These are phyloP conservation scores for Thereva unica DNA, from an alignment of 2,888 invertebrate species.

Conservation along the genomic window DNA sequence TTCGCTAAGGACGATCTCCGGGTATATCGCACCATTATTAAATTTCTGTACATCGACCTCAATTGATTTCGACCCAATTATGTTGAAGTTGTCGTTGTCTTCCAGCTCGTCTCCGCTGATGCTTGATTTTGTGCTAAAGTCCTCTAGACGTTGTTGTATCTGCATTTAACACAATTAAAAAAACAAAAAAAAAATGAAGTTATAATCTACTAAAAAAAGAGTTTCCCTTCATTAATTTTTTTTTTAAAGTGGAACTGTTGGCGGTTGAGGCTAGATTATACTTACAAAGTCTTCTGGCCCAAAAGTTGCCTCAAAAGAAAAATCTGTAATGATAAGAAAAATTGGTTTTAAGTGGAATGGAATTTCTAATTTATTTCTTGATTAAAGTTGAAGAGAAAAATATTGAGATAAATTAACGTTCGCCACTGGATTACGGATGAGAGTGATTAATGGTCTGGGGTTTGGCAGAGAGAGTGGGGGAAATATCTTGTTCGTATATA, in stretches of 20 bases:
- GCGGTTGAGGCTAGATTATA: background rate
- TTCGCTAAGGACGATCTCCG: slow-evolving; percentile 37
- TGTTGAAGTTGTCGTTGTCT: slow-evolving; percentile 31
- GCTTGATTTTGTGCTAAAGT: slow-evolving; percentile 22
- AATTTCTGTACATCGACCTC: slow-evolving; percentile 48
- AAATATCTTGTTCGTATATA: too few relatives aligned
- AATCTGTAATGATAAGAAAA: slow-evolving; percentile 34
- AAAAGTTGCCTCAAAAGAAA: slow-evolving; percentile 28
- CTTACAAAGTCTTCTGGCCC: slow-evolving; percentile 32
- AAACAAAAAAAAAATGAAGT: background rate
- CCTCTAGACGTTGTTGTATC: slow-evolving; percentile 1
- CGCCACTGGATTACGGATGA: too few relatives aligned
- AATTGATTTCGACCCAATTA: slow-evolving; percentile 45
- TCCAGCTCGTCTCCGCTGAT: slow-evolving; percentile 20
- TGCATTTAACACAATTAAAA: background rate
- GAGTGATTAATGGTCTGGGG: too few relatives aligned
- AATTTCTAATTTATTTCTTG: background rate
- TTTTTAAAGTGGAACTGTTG: background rate
- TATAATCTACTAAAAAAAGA: too few relatives aligned
- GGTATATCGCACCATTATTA: slow-evolving; percentile 47
- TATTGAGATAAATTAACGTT: too few relatives aligned
- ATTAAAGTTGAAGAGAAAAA: too few relatives aligned
- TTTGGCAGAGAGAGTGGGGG: too few relatives aligned
- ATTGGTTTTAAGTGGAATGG: background rate
- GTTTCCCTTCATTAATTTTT: too few relatives aligned